Evolutionary conservation across 2,797 vertebrate species (phyloP).

Genomic region (Capromys pilorides): DNA sequence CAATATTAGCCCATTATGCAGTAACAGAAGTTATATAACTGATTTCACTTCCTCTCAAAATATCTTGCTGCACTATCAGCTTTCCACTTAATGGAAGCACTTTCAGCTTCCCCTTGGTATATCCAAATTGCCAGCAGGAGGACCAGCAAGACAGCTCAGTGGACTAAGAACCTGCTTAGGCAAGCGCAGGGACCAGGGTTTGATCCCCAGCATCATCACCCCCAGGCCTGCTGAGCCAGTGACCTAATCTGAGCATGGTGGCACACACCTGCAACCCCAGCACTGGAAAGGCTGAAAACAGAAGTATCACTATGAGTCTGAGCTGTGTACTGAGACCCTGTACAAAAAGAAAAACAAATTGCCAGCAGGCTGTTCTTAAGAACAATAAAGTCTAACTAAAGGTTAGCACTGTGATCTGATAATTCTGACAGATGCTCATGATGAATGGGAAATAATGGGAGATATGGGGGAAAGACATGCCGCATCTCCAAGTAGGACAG

Average conservation of each 20-base stretch:
- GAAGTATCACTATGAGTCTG: no score
- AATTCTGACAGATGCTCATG: neutral
- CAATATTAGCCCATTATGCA: neutral
- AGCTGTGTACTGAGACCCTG: no score
- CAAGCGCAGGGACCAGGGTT: no score
- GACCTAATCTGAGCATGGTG: no score
- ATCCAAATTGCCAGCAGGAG: neutral
- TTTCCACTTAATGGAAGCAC: neutral
- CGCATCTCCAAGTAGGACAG: neutral
- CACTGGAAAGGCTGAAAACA: no score
- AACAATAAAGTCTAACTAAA: neutral
- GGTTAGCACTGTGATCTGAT: neutral
- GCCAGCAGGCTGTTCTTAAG: neutral
- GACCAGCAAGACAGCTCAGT: no score
- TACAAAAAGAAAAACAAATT: neutral
- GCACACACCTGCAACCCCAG: no score
- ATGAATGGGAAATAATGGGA: neutral
- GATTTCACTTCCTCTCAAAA: neutral
- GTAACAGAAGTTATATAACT: neutral
- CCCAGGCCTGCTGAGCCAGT: no score
- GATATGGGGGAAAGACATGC: neutral
- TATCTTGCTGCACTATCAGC: neutral
- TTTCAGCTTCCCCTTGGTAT: neutral
- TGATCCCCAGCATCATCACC: no score
- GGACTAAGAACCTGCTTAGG: no score